These are phyloP conservation scores for Acanthopleura granulata DNA, from an alignment of 2,888 invertebrate genomes.

Conservation along the genomic window DNA sequence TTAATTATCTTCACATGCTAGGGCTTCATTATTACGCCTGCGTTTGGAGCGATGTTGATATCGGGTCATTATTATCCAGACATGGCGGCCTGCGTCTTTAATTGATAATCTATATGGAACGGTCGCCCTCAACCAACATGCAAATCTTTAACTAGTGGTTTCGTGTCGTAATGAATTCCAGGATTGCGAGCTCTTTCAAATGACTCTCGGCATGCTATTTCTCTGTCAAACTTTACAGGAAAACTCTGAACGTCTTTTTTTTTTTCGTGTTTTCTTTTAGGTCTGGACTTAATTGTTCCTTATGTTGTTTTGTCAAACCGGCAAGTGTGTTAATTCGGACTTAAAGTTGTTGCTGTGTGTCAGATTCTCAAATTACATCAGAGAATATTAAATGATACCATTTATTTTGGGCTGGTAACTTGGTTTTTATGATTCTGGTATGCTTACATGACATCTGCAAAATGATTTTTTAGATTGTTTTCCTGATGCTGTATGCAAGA, in stretches of 20 bases:
- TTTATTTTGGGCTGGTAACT: too few relatives aligned
- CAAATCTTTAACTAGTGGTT: background rate
- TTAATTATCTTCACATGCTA: background rate
- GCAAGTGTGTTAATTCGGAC: too few relatives aligned
- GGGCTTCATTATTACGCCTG: background rate
- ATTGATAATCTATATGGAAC: constrained; percentile 10
- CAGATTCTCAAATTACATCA: too few relatives aligned
- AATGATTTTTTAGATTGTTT: too few relatives aligned
- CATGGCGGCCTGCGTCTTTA: background rate
- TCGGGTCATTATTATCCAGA: background rate
- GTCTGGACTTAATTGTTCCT: too few relatives aligned
- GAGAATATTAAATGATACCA: too few relatives aligned
- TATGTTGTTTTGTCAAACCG: too few relatives aligned
- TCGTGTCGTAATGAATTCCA: background rate
- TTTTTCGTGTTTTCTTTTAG: background rate
- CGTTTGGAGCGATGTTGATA: background rate
- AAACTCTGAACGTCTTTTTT: background rate
- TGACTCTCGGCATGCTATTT: background rate
- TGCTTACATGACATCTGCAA: too few relatives aligned
- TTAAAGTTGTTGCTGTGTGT: too few relatives aligned
- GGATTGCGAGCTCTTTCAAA: background rate
- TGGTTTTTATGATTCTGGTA: too few relatives aligned
- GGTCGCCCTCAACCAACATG: background rate
- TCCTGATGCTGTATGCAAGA: too few relatives aligned
- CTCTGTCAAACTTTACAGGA: background rate